phyloP scores from a whole-genome alignment of 1,140 invertebrate species.

The Neodiprion lecontei region DNA sequence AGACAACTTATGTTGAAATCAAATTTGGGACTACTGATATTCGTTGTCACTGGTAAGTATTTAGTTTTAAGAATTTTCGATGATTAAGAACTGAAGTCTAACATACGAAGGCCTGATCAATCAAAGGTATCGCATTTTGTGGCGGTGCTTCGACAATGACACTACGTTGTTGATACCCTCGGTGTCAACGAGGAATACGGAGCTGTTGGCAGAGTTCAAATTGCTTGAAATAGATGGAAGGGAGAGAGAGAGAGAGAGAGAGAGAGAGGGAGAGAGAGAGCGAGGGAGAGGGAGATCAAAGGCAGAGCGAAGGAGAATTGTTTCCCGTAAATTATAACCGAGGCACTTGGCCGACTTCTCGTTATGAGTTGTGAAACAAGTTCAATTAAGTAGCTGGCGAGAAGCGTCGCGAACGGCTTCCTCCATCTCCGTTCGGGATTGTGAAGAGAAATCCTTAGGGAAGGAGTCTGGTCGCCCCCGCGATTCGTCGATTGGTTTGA shows the following conservation, averaged over 20 bases:
- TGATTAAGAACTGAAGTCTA: too few relatives aligned
- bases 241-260: neutral
- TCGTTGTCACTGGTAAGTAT: too few relatives aligned
- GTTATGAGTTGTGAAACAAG: slow-evolving; percentile 62
- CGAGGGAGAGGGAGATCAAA: slow-evolving; percentile 51
- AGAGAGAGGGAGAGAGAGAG: neutral
- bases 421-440: slow-evolving; percentile 35
- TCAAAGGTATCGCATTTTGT: too few relatives aligned
- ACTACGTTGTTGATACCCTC: too few relatives aligned
- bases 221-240: too few relatives aligned
- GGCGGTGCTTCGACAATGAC: too few relatives aligned
- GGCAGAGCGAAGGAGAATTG: slow-evolving; percentile 45
- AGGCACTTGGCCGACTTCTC: slow-evolving; percentile 60
- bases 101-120: too few relatives aligned
- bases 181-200: too few relatives aligned
- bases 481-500: slow-evolving; percentile 30
- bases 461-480: slow-evolving; percentile 15
- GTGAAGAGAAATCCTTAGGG: slow-evolving; percentile 23
- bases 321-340: slow-evolving; percentile 62
- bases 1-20: too few relatives aligned
- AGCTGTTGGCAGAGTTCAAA: too few relatives aligned
- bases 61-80: too few relatives aligned
- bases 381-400: slow-evolving; percentile 59
- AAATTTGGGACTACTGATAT: too few relatives aligned
- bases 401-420: slow-evolving; percentile 53